phyloP scores from a whole-genome alignment of 2,888 invertebrate genomes.

The Heliconius cydno region DNA sequence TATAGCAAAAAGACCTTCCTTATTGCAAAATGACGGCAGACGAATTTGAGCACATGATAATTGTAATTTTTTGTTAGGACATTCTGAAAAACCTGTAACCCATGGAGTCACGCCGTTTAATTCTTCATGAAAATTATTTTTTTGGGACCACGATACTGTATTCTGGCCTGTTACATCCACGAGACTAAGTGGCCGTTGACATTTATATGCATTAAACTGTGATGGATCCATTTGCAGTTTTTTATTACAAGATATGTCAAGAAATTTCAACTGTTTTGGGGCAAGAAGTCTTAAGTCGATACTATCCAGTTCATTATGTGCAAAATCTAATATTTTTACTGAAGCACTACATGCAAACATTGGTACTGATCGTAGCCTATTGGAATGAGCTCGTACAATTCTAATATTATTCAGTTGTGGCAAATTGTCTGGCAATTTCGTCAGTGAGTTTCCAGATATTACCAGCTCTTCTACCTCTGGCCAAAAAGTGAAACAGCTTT shows the following conservation, averaged over 20 bases:
- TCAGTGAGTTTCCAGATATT: conserved; percentile 91
- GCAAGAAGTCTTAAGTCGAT: conserved; percentile 90
- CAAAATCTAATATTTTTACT: conserved; percentile 91
- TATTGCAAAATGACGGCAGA: conserved; percentile 90
- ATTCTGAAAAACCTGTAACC: conserved; percentile 93
- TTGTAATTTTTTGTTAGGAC: conserved; percentile 88
- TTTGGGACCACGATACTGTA: conserved; percentile 84
- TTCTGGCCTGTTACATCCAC: conserved; percentile 93
- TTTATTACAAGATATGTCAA: conserved; percentile 92
- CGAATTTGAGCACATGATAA: conserved; percentile 91
- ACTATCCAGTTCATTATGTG: conserved; percentile 92
- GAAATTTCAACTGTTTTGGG: conserved; percentile 91
- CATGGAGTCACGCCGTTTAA: conserved; percentile 86
- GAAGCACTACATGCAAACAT: conserved; percentile 89
- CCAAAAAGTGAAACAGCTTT: conserved; percentile 90
- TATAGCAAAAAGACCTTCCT: conserved; percentile 91
- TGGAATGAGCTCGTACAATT: conserved; percentile 92
- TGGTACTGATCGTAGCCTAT: conserved; percentile 89
- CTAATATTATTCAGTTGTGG: conserved; percentile 87
- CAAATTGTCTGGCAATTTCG: conserved; percentile 89
- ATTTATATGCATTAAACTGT: conserved; percentile 90
- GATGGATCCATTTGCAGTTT: conserved; percentile 92
- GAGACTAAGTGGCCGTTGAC: conserved; percentile 90
- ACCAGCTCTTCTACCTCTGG: conserved; percentile 91
- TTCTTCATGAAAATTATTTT: conserved; percentile 81